These are phyloP conservation scores for Tragopan temminckii DNA, from an alignment of 2,797 vertebrate genomes.

Conservation along the genomic window DNA sequence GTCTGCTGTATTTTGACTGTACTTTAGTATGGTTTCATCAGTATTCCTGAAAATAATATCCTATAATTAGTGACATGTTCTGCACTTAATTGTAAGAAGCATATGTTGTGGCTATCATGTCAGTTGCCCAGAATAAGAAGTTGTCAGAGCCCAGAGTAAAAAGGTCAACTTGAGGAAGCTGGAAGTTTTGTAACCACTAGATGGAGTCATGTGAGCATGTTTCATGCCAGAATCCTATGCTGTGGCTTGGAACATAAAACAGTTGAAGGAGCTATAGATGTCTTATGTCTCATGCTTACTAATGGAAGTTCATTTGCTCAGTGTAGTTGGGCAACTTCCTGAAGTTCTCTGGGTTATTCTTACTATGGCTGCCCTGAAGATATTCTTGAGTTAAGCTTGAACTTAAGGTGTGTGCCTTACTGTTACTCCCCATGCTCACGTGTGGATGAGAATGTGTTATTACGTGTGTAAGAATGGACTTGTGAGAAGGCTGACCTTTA, in stretches of 20 bases:
- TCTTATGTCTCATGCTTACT: background rate
- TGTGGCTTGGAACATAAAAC: background rate
- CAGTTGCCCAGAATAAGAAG: background rate
- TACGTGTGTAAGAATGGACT: background rate
- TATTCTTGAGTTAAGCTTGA: background rate
- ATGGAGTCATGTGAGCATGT: conserved; percentile 51
- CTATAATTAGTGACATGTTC: background rate
- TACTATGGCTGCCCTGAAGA: background rate
- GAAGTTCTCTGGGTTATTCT: background rate
- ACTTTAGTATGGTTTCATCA: background rate
- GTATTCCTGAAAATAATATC: background rate
- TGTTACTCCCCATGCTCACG: background rate
- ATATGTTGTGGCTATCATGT: background rate
- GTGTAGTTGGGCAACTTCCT: background rate
- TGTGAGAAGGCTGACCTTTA: background rate
- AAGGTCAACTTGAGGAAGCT: background rate
- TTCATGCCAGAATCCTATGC: background rate
- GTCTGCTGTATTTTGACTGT: background rate
- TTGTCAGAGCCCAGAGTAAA: background rate
- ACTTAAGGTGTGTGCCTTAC: background rate
- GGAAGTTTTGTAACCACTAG: conserved; percentile 50
- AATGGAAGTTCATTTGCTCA: background rate
- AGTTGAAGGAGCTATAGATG: background rate
- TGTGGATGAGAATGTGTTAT: background rate
- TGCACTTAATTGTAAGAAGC: background rate